Percentiles rank a stretch among this genome's conserved stretches.
These are phyloP conservation scores for Dromius quadrimaculatus DNA, from an alignment of 2,888 invertebrate genomes.

Conservation along the genomic window DNA sequence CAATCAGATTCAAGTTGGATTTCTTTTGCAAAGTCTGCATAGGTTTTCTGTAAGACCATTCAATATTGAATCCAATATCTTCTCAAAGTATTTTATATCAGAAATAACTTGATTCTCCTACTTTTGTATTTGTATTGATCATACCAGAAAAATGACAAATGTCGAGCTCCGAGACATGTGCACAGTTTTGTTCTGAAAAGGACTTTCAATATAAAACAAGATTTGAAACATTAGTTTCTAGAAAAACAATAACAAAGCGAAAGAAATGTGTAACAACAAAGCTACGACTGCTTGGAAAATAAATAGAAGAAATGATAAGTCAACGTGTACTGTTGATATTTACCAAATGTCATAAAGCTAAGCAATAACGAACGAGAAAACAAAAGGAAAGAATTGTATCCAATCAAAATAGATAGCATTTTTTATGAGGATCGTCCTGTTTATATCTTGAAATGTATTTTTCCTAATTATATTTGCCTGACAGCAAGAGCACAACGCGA, in stretches of 20 bases:
- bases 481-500: too few relatives aligned
- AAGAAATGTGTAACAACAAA: conserved; percentile 2
- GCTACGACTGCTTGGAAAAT: conserved; percentile 14
- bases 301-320: conserved; percentile 27
- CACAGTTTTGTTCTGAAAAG: conserved; percentile 9
- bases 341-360: not conserved
- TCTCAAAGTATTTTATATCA: conserved; percentile 9
- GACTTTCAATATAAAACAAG: conserved; percentile 19
- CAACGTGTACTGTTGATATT: conserved; percentile 26
- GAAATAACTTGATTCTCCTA: not conserved
- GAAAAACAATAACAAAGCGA: conserved; percentile 7
- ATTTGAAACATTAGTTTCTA: conserved; percentile 26
- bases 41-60: not conserved
- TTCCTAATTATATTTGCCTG: too few relatives aligned
- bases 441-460: too few relatives aligned
- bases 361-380: not conserved
- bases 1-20: too few relatives aligned
- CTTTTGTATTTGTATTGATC: conserved; percentile 22
- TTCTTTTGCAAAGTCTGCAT: too few relatives aligned
- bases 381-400: not conserved
- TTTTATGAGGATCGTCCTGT: too few relatives aligned
- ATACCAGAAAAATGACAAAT: conserved; percentile 25
- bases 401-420: not conserved
- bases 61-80: not conserved
- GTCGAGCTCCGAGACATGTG: conserved; percentile 21